Percentiles rank a stretch among this genome's conserved stretches.
Evolutionary conservation across 2,113 vertebrate genomes (phyloP).

Genomic region (Halcyon malimbica): DNA sequence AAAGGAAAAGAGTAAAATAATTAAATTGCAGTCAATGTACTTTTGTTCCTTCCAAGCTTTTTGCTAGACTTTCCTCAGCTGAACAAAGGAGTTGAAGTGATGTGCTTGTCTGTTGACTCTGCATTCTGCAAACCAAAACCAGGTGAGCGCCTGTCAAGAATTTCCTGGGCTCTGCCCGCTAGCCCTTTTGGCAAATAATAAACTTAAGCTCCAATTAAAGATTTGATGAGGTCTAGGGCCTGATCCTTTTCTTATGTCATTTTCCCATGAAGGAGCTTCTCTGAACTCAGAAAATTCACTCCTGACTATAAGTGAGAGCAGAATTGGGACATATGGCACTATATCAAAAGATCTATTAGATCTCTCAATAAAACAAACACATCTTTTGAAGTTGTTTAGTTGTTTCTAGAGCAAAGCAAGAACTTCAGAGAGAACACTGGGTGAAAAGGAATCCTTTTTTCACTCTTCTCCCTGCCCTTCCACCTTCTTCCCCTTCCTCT

Average conservation of each 20-base stretch:
- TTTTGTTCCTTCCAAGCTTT: background rate
- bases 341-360: background rate
- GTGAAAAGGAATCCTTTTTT: constrained; percentile 4
- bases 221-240: background rate
- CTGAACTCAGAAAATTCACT: background rate
- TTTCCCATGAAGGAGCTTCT: background rate
- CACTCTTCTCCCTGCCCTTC: background rate
- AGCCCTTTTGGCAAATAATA: background rate
- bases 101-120: background rate
- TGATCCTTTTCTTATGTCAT: background rate
- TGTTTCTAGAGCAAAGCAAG: constrained; percentile 39
- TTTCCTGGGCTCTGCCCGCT: background rate
- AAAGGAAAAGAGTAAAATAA: background rate
- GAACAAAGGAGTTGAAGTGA: background rate
- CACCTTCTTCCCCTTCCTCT: background rate
- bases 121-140: background rate
- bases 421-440: constrained; percentile 30
- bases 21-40: background rate
- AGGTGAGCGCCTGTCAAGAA: background rate
- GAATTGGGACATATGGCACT: background rate
- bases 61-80: background rate
- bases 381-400: constrained; percentile 54
- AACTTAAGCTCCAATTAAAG: background rate
- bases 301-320: background rate
- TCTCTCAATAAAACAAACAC: background rate